A percentile compares a stretch with the other conserved stretches of the same genome.
phyloP scores from a whole-genome alignment of 2,797 vertebrate species.

The Orestias chungarensis region DNA sequence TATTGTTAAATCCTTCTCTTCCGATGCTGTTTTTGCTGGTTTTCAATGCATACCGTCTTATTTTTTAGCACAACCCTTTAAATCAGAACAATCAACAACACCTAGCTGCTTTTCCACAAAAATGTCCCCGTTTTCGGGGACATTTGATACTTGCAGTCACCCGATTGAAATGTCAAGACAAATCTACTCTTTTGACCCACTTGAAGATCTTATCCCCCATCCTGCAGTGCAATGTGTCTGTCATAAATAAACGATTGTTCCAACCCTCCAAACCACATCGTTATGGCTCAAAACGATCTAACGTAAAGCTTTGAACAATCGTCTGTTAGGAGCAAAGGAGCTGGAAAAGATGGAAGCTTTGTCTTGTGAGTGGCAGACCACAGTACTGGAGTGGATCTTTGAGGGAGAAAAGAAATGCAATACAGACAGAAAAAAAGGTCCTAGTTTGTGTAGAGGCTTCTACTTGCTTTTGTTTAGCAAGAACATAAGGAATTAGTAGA shows the following conservation, averaged over 20 bases:
- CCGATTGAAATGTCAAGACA: constrained; percentile 46
- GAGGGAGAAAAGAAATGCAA: constrained; percentile 27
- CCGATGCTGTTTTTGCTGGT: constrained; percentile 22
- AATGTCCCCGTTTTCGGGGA: constrained; percentile 65
- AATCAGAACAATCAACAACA: constrained; percentile 66
- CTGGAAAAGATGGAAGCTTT: constrained; percentile 62
- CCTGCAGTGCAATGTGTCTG: constrained; percentile 66
- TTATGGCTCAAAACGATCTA: constrained; percentile 72
- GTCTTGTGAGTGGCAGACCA: constrained; percentile 65
- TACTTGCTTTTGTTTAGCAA: constrained; percentile 11
- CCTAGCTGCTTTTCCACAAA: constrained; percentile 64
- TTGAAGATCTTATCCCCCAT: constrained; percentile 69
- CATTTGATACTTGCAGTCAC: constrained; percentile 74
- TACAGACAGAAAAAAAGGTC: constrained; percentile 36
- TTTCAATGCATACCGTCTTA: constrained; percentile 26
- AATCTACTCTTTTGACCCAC: constrained; percentile 63
- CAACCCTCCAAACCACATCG: constrained; percentile 72
- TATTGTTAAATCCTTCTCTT: constrained; percentile 15
- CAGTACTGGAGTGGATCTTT: constrained; percentile 50
- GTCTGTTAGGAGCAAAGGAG: constrained; percentile 54
- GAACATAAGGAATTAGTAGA: constrained; percentile 9
- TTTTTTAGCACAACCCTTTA: constrained; percentile 62
- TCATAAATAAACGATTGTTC: constrained; percentile 74
- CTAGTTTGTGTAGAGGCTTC: constrained; percentile 4
- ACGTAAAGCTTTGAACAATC: constrained; percentile 70